phyloP scores from a whole-genome alignment of 2,888 invertebrate species.

The Fragum sueziense region DNA sequence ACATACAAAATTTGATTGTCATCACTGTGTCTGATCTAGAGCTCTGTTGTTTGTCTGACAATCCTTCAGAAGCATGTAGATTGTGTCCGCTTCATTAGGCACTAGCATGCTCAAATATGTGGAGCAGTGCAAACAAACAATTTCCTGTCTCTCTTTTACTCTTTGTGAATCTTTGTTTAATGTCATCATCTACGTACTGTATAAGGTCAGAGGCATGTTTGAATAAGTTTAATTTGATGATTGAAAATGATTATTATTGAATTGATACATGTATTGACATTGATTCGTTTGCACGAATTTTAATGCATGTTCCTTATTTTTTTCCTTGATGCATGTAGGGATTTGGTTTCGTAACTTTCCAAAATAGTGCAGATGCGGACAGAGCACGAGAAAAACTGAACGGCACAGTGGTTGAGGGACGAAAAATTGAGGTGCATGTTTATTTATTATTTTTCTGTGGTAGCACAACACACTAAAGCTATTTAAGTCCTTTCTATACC shows the following conservation, averaged over 20 bases:
- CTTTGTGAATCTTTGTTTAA: conserved; percentile 56
- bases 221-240: conserved; percentile 55
- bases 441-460: conserved; percentile 77
- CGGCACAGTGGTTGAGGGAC: conserved; percentile 99
- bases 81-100: conserved; percentile 63
- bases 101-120: conserved; percentile 59
- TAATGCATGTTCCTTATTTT: conserved; percentile 85
- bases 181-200: conserved; percentile 52
- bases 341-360: conserved; percentile 99
- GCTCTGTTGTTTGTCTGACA: conserved; percentile 24
- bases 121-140: conserved; percentile 50
- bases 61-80: conserved; percentile 55
- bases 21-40: too few species aligned
- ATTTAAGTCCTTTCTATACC: conserved; percentile 70
- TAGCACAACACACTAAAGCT: conserved; percentile 75
- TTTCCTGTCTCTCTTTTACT: conserved; percentile 48
- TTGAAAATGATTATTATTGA: conserved; percentile 59
- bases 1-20: too few species aligned
- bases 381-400: conserved; percentile 99
- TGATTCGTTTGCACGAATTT: conserved; percentile 77
- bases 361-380: conserved; percentile 99
- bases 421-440: conserved; percentile 98
- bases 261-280: conserved; percentile 69
- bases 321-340: conserved; percentile 94
- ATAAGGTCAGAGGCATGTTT: conserved; percentile 45